Conservation (phyloP, 2,888 invertebrate species). For the Drosophila acutilabella region DNA sequence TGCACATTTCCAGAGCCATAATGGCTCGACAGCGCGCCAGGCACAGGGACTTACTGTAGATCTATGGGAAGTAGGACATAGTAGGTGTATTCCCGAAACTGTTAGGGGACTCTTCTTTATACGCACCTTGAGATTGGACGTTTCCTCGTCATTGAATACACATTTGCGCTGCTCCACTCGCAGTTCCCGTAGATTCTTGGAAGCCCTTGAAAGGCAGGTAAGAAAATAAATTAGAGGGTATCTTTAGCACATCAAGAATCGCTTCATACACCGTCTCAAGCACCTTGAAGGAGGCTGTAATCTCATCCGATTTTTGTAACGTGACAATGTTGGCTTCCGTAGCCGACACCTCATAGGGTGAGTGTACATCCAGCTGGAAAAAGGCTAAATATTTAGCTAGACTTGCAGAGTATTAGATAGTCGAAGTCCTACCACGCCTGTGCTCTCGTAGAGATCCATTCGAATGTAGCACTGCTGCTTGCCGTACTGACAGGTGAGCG, state of each 20-base stretch:
- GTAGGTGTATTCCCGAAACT: background rate
- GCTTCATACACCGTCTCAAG: conserved; percentile 83
- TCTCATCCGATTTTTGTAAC: conserved; percentile 82
- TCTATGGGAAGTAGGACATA: conserved; percentile 44
- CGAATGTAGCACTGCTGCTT: conserved; percentile 84
- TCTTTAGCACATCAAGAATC: too few species aligned
- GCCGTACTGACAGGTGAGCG: conserved; percentile 82
- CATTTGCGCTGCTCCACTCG: conserved; percentile 86
- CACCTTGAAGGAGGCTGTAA: conserved; percentile 82
- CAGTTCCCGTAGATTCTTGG: conserved; percentile 83
- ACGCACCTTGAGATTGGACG: conserved; percentile 83
- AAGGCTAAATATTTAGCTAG: background rate
- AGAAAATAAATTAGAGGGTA: too few species aligned
- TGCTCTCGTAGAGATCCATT: conserved; percentile 82
- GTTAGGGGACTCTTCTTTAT: background rate
- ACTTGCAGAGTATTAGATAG: background rate
- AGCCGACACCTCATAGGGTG: conserved; percentile 82
- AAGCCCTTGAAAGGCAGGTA: conserved; percentile 62
- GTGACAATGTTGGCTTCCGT: conserved; percentile 75
- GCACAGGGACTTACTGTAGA: conserved; percentile 83
- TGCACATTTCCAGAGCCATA: conserved; percentile 86
- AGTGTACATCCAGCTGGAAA: conserved; percentile 82
- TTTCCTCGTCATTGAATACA: conserved; percentile 86
- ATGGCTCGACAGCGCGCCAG: conserved; percentile 85
- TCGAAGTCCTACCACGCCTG: conserved; percentile 74